Conservation (phyloP, 2,797 vertebrate genomes). For the Odontamblyopus lacepedii region DNA sequence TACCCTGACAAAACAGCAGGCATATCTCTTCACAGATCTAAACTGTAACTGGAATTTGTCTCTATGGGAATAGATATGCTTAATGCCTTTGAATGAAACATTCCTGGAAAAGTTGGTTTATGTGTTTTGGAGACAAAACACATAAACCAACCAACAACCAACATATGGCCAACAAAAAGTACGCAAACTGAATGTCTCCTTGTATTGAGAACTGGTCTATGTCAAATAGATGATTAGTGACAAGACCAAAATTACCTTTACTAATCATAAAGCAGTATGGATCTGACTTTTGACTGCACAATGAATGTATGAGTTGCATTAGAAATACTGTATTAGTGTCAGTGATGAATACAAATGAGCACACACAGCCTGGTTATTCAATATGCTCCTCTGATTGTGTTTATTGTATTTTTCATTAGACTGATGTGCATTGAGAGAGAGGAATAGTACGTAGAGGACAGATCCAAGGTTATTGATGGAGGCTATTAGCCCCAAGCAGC, state of each 20-base stretch:
- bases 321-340: slow-evolving; percentile 66
- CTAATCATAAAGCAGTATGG: slow-evolving; percentile 23
- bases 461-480: slow-evolving; percentile 77
- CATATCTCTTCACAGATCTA: too few relatives aligned
- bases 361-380: slow-evolving; percentile 56
- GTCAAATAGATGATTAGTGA: slow-evolving; percentile 25
- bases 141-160: not conserved
- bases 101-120: too few relatives aligned
- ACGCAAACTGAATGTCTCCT: not conserved
- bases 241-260: slow-evolving; percentile 9
- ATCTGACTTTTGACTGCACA: slow-evolving; percentile 50
- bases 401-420: slow-evolving; percentile 78
- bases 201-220: slow-evolving; percentile 4
- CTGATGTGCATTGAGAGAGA: slow-evolving; percentile 68
- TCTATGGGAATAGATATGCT: too few relatives aligned
- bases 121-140: too few relatives aligned
- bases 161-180: not conserved
- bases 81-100: too few relatives aligned
- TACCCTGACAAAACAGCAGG: too few relatives aligned
- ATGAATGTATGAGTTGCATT: slow-evolving; percentile 65
- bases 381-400: slow-evolving; percentile 69
- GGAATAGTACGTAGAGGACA: slow-evolving; percentile 65
- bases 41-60: too few relatives aligned
- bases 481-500: slow-evolving; percentile 71
- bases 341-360: slow-evolving; percentile 73